phyloP scores from a whole-genome alignment of 2,797 vertebrate genomes.

The Xenopus petersii region DNA sequence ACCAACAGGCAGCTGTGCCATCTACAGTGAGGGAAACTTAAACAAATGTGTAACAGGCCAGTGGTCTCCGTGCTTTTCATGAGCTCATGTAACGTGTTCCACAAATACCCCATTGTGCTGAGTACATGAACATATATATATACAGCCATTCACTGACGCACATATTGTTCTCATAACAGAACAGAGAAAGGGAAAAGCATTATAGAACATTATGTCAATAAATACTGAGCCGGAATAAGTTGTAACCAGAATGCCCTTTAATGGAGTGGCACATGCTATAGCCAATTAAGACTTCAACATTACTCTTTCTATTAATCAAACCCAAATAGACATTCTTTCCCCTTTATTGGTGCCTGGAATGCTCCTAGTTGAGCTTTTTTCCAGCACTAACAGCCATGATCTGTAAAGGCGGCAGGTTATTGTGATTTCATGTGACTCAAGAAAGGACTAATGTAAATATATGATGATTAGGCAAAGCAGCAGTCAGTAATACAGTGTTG shows the following conservation, averaged over 20 bases:
- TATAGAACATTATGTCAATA: not conserved
- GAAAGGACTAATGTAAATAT: no score
- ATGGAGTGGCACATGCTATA: not conserved
- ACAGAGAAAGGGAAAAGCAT: not conserved
- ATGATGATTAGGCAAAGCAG: no score
- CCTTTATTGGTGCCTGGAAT: constrained; percentile 6
- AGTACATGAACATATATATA: no score
- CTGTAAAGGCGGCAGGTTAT: not conserved
- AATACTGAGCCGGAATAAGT: not conserved
- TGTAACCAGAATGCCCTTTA: not conserved
- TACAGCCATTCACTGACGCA: no score
- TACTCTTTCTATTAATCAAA: not conserved
- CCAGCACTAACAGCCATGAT: not conserved
- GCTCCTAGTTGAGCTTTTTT: not conserved
- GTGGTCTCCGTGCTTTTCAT: not conserved
- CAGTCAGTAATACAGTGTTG: no score
- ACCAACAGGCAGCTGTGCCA: not conserved
- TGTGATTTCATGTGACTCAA: not conserved
- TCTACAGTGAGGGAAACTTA: not conserved
- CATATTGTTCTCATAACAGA: not conserved
- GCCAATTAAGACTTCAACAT: constrained; percentile 13
- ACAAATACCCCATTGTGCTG: not conserved
- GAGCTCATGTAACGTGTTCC: not conserved
- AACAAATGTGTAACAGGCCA: not conserved
- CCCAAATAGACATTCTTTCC: constrained; percentile 10